These are phyloP conservation scores for Entomyzon cyanotis DNA, from an alignment of 2,113 vertebrate species.

Conservation along the genomic window DNA sequence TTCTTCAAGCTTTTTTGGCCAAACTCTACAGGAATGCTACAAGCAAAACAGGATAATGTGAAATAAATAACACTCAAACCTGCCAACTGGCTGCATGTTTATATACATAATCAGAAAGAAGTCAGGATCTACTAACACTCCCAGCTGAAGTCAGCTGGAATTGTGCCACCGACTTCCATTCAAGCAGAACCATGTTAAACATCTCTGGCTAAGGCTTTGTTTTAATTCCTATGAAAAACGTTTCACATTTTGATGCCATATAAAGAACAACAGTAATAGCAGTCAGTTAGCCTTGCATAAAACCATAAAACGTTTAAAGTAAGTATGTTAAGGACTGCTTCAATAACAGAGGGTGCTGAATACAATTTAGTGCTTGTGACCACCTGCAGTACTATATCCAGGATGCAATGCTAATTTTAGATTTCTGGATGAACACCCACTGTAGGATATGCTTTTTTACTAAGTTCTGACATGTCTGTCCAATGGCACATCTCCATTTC, in stretches of 20 bases:
- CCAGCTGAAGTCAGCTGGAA: background rate
- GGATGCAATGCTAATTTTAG: slow-evolving; percentile 51
- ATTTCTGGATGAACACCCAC: slow-evolving; percentile 31
- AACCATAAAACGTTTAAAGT: background rate
- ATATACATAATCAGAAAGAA: background rate
- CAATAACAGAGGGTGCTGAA: background rate
- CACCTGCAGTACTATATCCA: background rate
- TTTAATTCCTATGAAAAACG: background rate
- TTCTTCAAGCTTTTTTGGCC: background rate
- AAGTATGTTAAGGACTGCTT: background rate
- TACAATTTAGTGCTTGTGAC: background rate
- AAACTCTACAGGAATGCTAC: background rate
- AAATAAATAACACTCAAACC: background rate
- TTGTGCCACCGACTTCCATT: background rate
- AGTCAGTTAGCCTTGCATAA: background rate
- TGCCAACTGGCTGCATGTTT: background rate
- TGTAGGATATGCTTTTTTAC: slow-evolving; percentile 4
- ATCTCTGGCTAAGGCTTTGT: background rate
- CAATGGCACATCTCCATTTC: background rate
- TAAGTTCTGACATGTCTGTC: slow-evolving; percentile 15
- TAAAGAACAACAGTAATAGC: background rate
- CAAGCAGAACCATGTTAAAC: background rate
- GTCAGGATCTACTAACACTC: background rate
- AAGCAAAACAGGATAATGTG: background rate
- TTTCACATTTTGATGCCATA: background rate